These are phyloP conservation scores for Betta splendens DNA, from an alignment of 2,797 vertebrate genomes.

Conservation along the genomic window DNA sequence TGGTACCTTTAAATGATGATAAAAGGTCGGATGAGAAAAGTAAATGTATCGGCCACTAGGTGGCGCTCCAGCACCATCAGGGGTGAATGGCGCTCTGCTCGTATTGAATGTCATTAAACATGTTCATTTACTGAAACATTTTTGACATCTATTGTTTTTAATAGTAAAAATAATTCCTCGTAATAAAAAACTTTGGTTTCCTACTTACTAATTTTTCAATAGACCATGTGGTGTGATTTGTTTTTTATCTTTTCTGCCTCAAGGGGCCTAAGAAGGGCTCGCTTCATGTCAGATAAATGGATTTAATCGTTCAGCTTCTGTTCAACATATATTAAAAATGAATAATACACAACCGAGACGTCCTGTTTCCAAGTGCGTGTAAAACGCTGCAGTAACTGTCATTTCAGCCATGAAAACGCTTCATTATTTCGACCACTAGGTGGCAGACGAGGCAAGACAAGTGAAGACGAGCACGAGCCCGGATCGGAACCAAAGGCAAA, in stretches of 20 bases:
- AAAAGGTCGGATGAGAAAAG: too few relatives aligned
- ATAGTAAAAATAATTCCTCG: not conserved
- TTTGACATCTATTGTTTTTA: not conserved
- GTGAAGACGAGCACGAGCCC: too few relatives aligned
- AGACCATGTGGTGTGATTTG: not conserved
- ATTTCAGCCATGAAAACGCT: too few relatives aligned
- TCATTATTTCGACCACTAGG: constrained; percentile 53
- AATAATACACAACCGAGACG: too few relatives aligned
- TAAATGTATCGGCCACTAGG: too few relatives aligned
- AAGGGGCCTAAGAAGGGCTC: not conserved
- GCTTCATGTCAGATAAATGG: not conserved
- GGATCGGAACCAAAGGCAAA: not conserved
- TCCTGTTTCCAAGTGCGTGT: too few relatives aligned
- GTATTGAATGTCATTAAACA: too few relatives aligned
- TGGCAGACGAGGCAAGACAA: constrained; percentile 20
- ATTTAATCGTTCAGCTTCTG: not conserved
- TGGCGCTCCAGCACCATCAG: not conserved
- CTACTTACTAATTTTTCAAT: not conserved
- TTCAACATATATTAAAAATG: too few relatives aligned
- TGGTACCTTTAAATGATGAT: too few relatives aligned
- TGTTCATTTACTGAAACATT: not conserved
- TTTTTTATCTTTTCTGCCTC: not conserved
- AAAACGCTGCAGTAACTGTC: too few relatives aligned
- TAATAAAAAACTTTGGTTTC: not conserved
- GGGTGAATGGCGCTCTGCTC: not conserved